Evolutionary conservation across 2,888 invertebrate species (phyloP).

Genomic region (Dryococelus australis): DNA sequence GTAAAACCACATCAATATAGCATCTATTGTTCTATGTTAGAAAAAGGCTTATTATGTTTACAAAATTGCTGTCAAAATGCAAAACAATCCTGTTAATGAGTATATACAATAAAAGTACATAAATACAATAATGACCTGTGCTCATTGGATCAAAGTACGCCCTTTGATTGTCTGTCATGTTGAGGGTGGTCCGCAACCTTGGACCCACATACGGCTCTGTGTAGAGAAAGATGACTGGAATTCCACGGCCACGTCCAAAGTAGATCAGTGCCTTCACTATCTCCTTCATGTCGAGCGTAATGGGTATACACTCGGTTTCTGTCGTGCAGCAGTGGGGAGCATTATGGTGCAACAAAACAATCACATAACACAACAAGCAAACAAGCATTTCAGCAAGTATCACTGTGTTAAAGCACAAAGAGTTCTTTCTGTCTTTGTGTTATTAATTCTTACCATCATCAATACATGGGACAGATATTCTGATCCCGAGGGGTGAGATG

Average conservation of each 20-base stretch:
- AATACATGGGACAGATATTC: constrained; percentile 58
- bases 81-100: too few relatives aligned
- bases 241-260: constrained; percentile 13
- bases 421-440: neutral
- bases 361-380: neutral
- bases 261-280: constrained; percentile 26
- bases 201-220: neutral
- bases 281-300: constrained; percentile 9
- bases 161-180: neutral
- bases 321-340: neutral
- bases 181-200: constrained; percentile 16
- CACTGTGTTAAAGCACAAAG: neutral
- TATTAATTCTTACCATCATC: constrained; percentile 55
- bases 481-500: constrained; percentile 59
- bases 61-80: too few relatives aligned
- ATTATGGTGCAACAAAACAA: neutral
- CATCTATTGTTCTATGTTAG: too few relatives aligned
- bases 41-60: too few relatives aligned
- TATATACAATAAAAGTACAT: too few relatives aligned
- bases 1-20: too few relatives aligned
- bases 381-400: neutral
- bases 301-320: constrained; percentile 21
- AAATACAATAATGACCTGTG: neutral
- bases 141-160: constrained; percentile 20
- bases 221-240: constrained; percentile 22